phyloP scores from a whole-genome alignment of 2,888 invertebrate species.

The Cylloceria caligata region DNA sequence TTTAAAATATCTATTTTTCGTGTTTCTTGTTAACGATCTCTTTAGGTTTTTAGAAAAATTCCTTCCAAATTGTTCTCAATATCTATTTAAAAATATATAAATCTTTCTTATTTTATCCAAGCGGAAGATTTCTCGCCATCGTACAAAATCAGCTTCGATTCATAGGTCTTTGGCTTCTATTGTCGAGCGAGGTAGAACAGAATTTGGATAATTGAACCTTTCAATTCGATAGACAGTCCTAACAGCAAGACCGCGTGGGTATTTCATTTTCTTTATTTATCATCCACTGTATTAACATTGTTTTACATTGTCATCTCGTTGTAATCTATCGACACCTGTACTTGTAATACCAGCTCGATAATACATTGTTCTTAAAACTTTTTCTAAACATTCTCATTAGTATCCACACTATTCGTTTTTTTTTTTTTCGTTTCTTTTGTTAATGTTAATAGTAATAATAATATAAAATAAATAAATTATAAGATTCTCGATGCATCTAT shows the following conservation, averaged over 20 bases:
- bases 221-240: conserved; percentile 53
- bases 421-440: no score
- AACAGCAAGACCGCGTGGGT: conserved; percentile 11
- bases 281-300: conserved; percentile 11
- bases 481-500: not conserved
- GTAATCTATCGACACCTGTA: conserved; percentile 1
- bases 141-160: conserved; percentile 49
- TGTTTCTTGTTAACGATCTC: not conserved
- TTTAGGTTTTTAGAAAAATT: not conserved
- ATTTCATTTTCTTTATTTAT: conserved; percentile 21
- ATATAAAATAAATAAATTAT: not conserved
- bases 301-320: conserved; percentile 18
- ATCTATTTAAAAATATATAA: conserved; percentile 21
- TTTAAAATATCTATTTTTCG: no score
- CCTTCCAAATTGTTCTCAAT: not conserved
- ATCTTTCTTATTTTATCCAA: conserved; percentile 1
- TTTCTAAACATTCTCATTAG: not conserved
- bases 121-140: conserved; percentile 20
- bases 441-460: not conserved
- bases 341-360: not conserved
- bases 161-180: conserved; percentile 7
- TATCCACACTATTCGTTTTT: not conserved
- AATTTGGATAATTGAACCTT: conserved; percentile 55
- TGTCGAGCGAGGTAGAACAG: conserved; percentile 25
- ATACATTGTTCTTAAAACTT: not conserved